Evolutionary conservation across 2,113 vertebrate species (phyloP).

Genomic region (Brachypteracias leptosomus): DNA sequence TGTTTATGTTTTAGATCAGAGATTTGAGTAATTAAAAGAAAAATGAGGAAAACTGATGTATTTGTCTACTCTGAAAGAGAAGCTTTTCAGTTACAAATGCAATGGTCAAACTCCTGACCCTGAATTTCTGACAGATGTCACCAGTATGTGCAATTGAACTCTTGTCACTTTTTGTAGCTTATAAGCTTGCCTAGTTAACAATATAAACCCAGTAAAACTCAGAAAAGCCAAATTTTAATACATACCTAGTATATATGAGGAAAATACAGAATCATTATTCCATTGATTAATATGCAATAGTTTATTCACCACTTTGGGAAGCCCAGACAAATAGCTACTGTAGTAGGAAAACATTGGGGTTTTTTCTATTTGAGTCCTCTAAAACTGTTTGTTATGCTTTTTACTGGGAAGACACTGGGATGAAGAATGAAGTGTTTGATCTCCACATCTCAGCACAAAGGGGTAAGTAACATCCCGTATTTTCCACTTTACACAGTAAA

Average conservation of each 20-base stretch:
- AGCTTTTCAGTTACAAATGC: background rate
- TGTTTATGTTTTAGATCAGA: background rate
- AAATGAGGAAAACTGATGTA: background rate
- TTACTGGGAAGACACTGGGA: background rate
- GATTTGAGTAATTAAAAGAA: background rate
- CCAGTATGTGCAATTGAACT: background rate
- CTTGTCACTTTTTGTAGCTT: background rate
- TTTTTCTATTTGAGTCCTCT: background rate
- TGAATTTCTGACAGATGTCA: background rate
- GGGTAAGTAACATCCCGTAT: background rate
- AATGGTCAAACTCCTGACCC: background rate
- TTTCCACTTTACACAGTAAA: background rate
- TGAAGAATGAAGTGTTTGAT: background rate
- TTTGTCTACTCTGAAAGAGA: background rate
- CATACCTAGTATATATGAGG: background rate
- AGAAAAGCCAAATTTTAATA: background rate
- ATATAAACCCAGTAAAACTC: background rate
- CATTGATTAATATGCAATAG: background rate
- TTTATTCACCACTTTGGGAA: background rate
- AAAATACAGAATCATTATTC: background rate
- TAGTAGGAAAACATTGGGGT: background rate
- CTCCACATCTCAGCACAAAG: background rate
- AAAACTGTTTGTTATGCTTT: background rate
- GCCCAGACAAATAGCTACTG: background rate
- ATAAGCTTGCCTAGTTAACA: background rate